Conservation (phyloP, 2,797 vertebrate genomes). For the Siniperca scherzeri region DNA sequence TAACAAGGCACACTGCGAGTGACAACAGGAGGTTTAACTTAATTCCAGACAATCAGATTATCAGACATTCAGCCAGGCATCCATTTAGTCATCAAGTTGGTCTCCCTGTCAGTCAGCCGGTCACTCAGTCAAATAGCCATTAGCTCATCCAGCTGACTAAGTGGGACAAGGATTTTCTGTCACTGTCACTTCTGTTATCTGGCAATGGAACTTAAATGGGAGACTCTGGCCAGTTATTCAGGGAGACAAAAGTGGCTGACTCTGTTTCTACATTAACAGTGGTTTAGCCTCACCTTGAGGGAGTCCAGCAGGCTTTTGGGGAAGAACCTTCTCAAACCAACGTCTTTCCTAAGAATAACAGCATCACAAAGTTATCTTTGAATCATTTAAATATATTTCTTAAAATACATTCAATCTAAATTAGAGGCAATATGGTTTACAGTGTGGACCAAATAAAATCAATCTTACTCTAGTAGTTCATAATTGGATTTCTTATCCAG, state of each 20-base stretch:
- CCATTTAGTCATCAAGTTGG: conserved; percentile 44
- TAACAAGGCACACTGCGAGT: conserved; percentile 40
- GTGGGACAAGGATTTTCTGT: not conserved
- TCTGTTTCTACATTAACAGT: not conserved
- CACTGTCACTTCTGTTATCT: conserved; percentile 5
- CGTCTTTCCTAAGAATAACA: conserved; percentile 91
- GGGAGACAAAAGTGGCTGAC: not conserved
- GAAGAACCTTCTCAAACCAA: conserved; percentile 97
- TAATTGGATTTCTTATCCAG: conserved; percentile 99
- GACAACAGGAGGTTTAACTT: conserved; percentile 62
- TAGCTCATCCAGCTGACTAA: conserved; percentile 17
- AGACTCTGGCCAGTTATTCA: not conserved
- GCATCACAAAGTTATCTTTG: not conserved
- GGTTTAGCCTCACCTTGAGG: conserved; percentile 90
- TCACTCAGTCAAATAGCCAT: conserved; percentile 31
- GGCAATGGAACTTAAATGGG: not conserved
- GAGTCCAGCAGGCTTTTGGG: conserved; percentile 98
- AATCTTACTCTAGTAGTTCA: conserved; percentile 96
- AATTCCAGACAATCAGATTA: conserved; percentile 66
- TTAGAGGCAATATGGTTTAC: not conserved
- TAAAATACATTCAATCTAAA: not conserved
- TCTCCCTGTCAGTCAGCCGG: conserved; percentile 16
- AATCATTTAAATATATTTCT: not conserved
- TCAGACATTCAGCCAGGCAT: conserved; percentile 57
- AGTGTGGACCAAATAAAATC: not conserved